Evolutionary conservation across 1,140 invertebrate species (phyloP), one percentile per base, ranked within the genome.

Genomic region (Drosophila sp.): DNA sequence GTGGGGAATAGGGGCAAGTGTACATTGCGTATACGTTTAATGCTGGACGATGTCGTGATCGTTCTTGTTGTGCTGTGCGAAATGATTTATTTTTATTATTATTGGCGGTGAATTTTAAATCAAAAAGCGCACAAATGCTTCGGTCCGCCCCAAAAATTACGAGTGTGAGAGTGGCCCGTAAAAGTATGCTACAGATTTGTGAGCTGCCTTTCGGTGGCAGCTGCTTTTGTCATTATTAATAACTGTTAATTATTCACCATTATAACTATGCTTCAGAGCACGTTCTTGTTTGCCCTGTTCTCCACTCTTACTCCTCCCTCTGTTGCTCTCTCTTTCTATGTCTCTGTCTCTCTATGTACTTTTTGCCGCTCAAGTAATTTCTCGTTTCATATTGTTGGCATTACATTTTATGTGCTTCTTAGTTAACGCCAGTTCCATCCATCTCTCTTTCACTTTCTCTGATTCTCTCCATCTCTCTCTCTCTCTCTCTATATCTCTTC

Each of bases 221-320:
- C 86, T 90, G 86, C 76, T 82, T 86, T 90, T 90, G 86, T 89
- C 86, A 86, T 90, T 89, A 90, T 90, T 90, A 90, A 90, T 90
- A 90, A 86, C 86, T 90, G 86, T 90, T 90, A 90, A 90, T 90
- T 90, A 90, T 90, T 90, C 86, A 90, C 81, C 81, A 90, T 86
- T 81, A 90, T 79, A 81, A 71, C 81, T 76, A 72, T 84, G 77
- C 69, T 69, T 41, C 51, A 32, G 53, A 76, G 76, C 79, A 78
- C 75, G 75, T 78, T 61, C 53, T 41, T 62, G 65, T 70, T 70
- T 57, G 64, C 64, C 48, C 51, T 59, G 57, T 71, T 43, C 43
- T 70, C 72, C 51, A 57, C 46, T 36, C 40, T 11, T 40, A 32
- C 38, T 45, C 2, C 14, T 34, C 13, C 7, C 29, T 36, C 45